These are phyloP conservation scores for Cactoblastis cactorum DNA, from an alignment of 2,888 invertebrate species.

Conservation along the genomic window DNA sequence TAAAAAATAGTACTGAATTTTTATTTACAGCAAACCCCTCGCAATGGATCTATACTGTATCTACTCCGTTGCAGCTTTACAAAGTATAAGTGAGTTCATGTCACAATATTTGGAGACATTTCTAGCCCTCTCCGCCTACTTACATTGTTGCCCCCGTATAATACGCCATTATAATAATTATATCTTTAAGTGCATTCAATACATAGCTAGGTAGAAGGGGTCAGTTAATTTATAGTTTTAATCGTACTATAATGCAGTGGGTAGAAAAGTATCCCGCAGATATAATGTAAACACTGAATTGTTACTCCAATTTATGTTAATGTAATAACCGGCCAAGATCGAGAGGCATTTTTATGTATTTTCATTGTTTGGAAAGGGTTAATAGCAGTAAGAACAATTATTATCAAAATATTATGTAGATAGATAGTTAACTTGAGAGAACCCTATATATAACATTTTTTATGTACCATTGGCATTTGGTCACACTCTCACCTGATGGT, in stretches of 20 bases:
- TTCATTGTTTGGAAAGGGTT: too few species aligned
- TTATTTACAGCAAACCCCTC: too few species aligned
- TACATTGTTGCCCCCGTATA: neutral
- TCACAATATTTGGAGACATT: conserved; percentile 11
- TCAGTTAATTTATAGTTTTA: neutral
- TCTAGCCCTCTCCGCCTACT: neutral
- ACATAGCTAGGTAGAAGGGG: neutral
- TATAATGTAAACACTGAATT: neutral
- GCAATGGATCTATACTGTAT: neutral
- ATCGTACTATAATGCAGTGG: neutral
- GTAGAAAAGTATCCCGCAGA: neutral
- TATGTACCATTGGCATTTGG: too few species aligned
- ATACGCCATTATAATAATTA: conserved; percentile 7
- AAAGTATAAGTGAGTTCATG: neutral
- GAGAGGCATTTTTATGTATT: too few species aligned
- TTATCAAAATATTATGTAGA: too few species aligned
- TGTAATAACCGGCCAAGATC: neutral
- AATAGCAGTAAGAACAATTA: too few species aligned
- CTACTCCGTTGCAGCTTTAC: neutral
- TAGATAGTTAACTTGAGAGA: too few species aligned
- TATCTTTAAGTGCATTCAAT: neutral
- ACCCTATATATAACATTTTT: too few species aligned
- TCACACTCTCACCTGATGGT: too few species aligned
- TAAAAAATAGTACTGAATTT: too few species aligned
- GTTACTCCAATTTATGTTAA: neutral